Base-by-base conservation (phyloP, 2,888 invertebrate genomes). In the Drosophila paramelanica region DNA sequence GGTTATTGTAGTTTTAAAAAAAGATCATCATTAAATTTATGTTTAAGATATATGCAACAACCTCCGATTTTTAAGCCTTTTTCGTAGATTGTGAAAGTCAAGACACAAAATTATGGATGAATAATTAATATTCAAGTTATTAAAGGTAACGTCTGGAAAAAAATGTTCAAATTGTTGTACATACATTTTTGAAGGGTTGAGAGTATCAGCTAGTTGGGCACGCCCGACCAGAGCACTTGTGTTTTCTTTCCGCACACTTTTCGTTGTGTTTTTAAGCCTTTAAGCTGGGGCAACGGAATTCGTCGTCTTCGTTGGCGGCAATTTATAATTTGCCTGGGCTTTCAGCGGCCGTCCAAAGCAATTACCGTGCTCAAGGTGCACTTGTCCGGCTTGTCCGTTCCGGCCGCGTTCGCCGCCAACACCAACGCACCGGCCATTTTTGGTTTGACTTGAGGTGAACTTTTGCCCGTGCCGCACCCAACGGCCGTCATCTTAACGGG, bases 261-360 rank as follows among this genome's bases (percentile, higher is more conserved):
- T 13, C 17, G 38, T 43, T 55, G 39, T 27, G 56, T 51, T 64
- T 70, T 41, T 71, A 71, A 70, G 73, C 76, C 73, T 76, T 76
- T 76, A 68, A 76, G 76, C 61, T 55, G 68, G 60, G 53, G 33
- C 47, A 23, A 25, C 39, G 55, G 52, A 23, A 20, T 11, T 57
- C 14, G 47, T 57, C 23, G 57, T 39, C 67, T 47, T 33, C 72
- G 60, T 75, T 60, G 78, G 64, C 58, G 70, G 79, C 78, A 75
- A 79, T 79, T 82, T 82, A 82, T 81, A 81, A 81, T 81, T 81
- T 82, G 82, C 76, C 82, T 73, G 78, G 82, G 78, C 82, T 84
- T 84, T 82, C 81, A 81, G 70, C 84, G 75, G 76, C 81, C 79
- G 75, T 82, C 78, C 81, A 71, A 73, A 70, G 81, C 82, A 82